phyloP scores from a whole-genome alignment of 2,797 vertebrate species.

The Rallus crepitans region DNA sequence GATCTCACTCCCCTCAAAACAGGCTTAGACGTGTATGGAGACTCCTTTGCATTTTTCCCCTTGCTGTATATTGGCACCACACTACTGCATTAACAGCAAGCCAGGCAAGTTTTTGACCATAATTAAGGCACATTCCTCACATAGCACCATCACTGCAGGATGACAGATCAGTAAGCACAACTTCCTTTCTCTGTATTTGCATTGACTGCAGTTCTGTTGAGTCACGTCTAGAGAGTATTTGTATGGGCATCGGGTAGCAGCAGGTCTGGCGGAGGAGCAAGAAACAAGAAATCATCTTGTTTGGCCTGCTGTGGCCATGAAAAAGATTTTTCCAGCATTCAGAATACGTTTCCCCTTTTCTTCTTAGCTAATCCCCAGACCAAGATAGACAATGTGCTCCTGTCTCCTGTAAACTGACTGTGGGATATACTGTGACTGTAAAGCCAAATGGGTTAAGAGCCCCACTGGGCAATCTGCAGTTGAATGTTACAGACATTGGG shows the following conservation, averaged over 20 bases:
- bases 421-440: neutral
- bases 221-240: conserved; percentile 42
- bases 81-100: neutral
- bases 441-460: neutral
- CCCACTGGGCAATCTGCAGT: neutral
- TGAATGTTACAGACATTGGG: neutral
- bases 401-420: neutral
- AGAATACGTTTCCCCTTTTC: neutral
- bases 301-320: neutral
- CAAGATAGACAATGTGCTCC: neutral
- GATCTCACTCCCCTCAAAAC: neutral
- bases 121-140: conserved; percentile 17
- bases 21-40: neutral
- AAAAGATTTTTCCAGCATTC: neutral
- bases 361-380: neutral
- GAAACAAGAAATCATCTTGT: conserved; percentile 1
- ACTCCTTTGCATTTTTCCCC: neutral
- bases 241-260: neutral
- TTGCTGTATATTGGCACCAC: neutral
- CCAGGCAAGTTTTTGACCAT: neutral
- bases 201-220: conserved; percentile 19
- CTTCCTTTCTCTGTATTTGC: conserved; percentile 34
- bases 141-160: neutral
- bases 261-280: neutral
- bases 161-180: neutral